Evolutionary conservation across 2,797 vertebrate genomes (phyloP).

Genomic region (Pempheris klunzingeri): DNA sequence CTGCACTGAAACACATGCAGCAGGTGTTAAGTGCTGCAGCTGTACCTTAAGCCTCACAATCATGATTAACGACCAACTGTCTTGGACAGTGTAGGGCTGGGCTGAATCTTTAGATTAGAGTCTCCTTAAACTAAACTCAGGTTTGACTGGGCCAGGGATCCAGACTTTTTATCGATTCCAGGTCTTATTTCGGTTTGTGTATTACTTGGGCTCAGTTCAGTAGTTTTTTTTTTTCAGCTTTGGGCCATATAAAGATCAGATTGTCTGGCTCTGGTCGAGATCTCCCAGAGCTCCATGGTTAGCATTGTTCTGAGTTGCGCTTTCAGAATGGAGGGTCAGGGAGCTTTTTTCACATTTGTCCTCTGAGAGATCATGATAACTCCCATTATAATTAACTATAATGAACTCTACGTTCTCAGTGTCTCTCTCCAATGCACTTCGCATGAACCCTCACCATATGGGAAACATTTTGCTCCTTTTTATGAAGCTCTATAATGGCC

Average conservation of each 20-base stretch:
- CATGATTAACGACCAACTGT: conserved; percentile 23
- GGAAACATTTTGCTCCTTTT: conserved; percentile 38
- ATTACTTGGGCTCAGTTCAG: background rate
- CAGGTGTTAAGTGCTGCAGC: conserved; percentile 32
- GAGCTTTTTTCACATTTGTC: conserved; percentile 4
- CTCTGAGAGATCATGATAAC: conserved; percentile 14
- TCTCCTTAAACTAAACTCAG: background rate
- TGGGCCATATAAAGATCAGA: background rate
- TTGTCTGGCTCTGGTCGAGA: background rate
- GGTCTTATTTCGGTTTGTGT: background rate
- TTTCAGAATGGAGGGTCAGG: background rate
- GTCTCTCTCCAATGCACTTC: conserved; percentile 26
- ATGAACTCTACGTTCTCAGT: conserved; percentile 5
- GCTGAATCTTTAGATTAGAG: background rate
- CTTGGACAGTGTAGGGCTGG: background rate
- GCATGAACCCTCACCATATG: conserved; percentile 22
- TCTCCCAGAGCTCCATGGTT: background rate
- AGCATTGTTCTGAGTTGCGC: background rate
- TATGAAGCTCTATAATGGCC: conserved; percentile 32
- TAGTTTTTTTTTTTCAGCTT: background rate
- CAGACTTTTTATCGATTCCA: background rate
- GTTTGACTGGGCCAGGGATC: background rate
- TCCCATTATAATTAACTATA: conserved; percentile 19
- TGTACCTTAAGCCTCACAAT: conserved; percentile 17
- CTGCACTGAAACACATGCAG: conserved; percentile 36